Conservation (phyloP, 2,113 vertebrate species). For the Monarcha castaneiventris region DNA sequence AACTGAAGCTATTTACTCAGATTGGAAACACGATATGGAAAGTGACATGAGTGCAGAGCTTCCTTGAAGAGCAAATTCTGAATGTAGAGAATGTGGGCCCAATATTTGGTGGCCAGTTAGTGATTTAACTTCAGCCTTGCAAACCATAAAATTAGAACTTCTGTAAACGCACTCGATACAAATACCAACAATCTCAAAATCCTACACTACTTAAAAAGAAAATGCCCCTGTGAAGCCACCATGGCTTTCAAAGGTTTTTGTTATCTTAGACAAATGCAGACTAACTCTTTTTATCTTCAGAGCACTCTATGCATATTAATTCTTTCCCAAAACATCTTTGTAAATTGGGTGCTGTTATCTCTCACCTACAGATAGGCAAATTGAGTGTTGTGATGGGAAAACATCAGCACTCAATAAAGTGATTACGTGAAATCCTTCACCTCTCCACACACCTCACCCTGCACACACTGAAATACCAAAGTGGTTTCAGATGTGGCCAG, state of each 20-base stretch:
- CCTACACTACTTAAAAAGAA: neutral
- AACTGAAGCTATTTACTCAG: neutral
- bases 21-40: neutral
- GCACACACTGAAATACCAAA: neutral
- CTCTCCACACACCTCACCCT: neutral
- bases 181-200: neutral
- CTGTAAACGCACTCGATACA: neutral
- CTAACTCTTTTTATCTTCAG: slow-evolving; percentile 22
- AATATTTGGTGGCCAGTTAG: neutral
- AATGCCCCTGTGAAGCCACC: neutral
- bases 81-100: neutral
- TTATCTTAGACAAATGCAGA: slow-evolving; percentile 25
- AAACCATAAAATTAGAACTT: neutral
- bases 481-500: neutral
- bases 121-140: neutral
- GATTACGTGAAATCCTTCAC: neutral
- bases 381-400: neutral
- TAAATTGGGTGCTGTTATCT: neutral
- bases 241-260: neutral
- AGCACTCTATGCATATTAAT: neutral
- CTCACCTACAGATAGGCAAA: slow-evolving; percentile 9
- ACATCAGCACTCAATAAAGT: neutral
- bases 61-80: neutral
- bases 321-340: neutral
- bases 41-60: neutral